These are phyloP conservation scores for Ptychobarbus kaznakovi DNA, from an alignment of 2,797 vertebrate genomes.

Conservation along the genomic window DNA sequence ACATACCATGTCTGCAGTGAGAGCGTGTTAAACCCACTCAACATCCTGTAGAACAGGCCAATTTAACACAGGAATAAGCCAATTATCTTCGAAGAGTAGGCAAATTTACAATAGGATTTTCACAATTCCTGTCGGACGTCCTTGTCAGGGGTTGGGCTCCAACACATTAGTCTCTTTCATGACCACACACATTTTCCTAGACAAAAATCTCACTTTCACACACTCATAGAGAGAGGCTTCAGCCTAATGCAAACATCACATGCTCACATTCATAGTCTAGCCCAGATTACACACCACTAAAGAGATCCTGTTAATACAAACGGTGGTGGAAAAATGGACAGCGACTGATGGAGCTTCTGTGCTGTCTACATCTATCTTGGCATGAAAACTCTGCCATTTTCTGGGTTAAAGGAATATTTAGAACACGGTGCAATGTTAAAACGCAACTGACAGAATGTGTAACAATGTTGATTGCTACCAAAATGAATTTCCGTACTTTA, in stretches of 20 bases:
- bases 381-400: neutral
- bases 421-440: neutral
- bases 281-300: slow-evolving; percentile 15
- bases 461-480: too few relatives aligned
- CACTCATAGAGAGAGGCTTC: neutral
- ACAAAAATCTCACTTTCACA: slow-evolving; percentile 7
- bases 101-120: slow-evolving; percentile 78
- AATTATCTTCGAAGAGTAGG: slow-evolving; percentile 76
- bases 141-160: slow-evolving; percentile 72
- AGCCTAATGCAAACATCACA: slow-evolving; percentile 26
- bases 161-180: slow-evolving; percentile 59
- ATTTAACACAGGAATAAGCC: slow-evolving; percentile 81
- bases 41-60: slow-evolving; percentile 74
- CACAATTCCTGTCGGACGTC: slow-evolving; percentile 69
- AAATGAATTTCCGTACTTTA: neutral
- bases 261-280: neutral
- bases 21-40: slow-evolving; percentile 68
- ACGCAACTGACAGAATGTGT: neutral
- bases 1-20: slow-evolving; percentile 70
- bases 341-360: neutral
- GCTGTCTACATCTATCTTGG: neutral
- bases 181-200: slow-evolving; percentile 45
- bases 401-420: neutral
- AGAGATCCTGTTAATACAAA: slow-evolving; percentile 10
- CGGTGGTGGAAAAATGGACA: neutral